These are phyloP conservation scores for Illadopsis cleaveri DNA, from an alignment of 2,113 vertebrate genomes.

Conservation along the genomic window DNA sequence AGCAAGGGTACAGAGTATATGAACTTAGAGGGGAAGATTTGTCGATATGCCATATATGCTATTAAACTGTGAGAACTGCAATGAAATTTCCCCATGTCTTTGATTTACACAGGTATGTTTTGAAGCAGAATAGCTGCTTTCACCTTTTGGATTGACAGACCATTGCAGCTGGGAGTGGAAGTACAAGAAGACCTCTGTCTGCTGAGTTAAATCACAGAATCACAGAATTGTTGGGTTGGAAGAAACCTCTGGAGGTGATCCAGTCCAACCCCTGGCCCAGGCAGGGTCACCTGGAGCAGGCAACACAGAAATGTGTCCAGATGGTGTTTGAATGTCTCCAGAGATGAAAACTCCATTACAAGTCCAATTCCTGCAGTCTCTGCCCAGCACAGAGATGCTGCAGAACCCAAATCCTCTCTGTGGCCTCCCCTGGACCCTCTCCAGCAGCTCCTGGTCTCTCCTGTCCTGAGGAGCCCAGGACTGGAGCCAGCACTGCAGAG, in stretches of 20 bases:
- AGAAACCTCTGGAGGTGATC: fast-evolving
- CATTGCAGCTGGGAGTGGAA: not conserved
- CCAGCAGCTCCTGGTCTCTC: not conserved
- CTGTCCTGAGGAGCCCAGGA: not conserved
- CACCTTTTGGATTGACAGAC: not conserved
- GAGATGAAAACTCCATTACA: not conserved
- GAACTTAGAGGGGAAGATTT: not conserved
- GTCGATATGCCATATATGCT: not conserved
- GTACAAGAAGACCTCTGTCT: not conserved
- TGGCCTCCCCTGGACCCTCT: not conserved
- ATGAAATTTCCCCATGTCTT: not conserved
- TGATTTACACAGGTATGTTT: not conserved
- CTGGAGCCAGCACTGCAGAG: not conserved
- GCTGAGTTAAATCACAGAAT: not conserved
- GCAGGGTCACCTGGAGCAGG: not conserved
- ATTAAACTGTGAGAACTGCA: fast-evolving
- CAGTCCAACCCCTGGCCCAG: fast-evolving
- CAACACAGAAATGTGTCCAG: not conserved
- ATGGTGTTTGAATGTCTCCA: not conserved
- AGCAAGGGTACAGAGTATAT: not conserved
- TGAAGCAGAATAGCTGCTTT: not conserved
- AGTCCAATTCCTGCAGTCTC: fast-evolving
- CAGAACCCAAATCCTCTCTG: not conserved
- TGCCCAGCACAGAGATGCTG: not conserved
- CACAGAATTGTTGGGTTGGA: fast-evolving